Evolutionary conservation across 2,888 invertebrate species (phyloP).

Genomic region (Lasioglossum morio): DNA sequence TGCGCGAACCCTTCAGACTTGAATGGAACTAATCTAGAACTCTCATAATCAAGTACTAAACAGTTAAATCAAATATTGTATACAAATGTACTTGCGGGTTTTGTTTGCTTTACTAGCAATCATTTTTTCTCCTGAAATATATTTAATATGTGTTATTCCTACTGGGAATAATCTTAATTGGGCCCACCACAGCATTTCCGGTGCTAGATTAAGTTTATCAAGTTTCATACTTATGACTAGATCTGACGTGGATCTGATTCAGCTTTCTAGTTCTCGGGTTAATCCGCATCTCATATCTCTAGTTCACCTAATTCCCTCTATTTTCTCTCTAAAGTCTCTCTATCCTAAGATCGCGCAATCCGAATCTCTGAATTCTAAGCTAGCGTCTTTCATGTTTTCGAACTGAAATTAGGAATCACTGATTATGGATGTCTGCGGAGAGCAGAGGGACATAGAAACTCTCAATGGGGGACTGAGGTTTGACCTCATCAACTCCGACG

Average conservation of each 20-base stretch:
- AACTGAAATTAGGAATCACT: slow-evolving; percentile 1
- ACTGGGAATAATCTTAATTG: not conserved
- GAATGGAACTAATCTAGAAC: not conserved
- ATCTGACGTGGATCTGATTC: not conserved
- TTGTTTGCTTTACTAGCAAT: not conserved
- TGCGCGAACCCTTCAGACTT: not conserved
- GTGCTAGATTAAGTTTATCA: not conserved
- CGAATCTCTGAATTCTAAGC: not conserved
- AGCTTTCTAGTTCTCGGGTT: not conserved
- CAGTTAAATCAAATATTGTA: not conserved
- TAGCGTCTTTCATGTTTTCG: not conserved
- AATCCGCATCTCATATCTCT: not conserved
- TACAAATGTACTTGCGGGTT: not conserved
- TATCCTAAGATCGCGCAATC: not conserved
- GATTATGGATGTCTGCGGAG: not conserved
- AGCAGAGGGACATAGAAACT: not conserved
- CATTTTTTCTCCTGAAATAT: not conserved
- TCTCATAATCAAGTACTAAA: not conserved
- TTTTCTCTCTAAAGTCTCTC: not conserved
- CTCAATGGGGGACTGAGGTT: not conserved
- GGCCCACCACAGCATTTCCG: not conserved
- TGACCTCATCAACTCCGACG: slow-evolving; percentile 4
- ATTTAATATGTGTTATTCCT: not conserved
- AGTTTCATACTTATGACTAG: not conserved
- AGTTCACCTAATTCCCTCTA: not conserved